Percentiles rank a stretch among this genome's conserved stretches.
phyloP scores from a whole-genome alignment of 2,797 vertebrate species.

The Paedocypris micromegethes region DNA sequence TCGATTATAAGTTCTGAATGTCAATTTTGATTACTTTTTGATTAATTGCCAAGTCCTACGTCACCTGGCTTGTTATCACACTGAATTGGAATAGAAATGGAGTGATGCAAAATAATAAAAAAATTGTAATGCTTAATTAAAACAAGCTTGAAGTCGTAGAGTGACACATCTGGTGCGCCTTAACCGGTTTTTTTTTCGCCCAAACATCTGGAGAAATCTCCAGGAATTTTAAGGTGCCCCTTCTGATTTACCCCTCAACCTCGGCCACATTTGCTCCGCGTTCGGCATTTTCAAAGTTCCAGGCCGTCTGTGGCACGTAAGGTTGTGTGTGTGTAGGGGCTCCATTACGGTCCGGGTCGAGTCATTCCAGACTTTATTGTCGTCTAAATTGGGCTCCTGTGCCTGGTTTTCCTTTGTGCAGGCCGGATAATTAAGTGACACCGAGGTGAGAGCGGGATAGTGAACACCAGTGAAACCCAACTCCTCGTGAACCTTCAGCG shows the following conservation, averaged over 20 bases:
- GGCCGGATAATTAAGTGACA: conserved; percentile 65
- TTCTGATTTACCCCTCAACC: conserved; percentile 57
- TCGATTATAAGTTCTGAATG: no score
- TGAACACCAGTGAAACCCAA: conserved; percentile 48
- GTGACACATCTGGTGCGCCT: conserved; percentile 74
- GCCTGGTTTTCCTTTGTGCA: conserved; percentile 58
- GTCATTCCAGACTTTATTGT: conserved; percentile 62
- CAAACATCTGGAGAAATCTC: conserved; percentile 74
- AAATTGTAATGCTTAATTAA: conserved; percentile 36
- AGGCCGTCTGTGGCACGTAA: conserved; percentile 55
- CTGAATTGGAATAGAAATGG: no score
- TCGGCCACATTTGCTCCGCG: conserved; percentile 30
- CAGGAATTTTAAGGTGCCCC: conserved; percentile 71
- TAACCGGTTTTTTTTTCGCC: conserved; percentile 63
- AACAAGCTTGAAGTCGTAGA: conserved; percentile 1
- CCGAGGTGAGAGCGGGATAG: conserved; percentile 52
- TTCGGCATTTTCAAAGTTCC: conserved; percentile 65
- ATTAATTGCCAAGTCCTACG: no score
- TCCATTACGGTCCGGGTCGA: conserved; percentile 55
- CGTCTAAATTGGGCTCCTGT: conserved; percentile 71
- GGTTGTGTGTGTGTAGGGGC: conserved; percentile 48
- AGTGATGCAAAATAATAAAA: neutral
- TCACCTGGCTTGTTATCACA: no score
- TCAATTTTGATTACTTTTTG: no score
- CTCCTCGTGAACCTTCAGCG: conserved; percentile 36